Conservation (phyloP, 2,797 vertebrate species). For the Scolopax rusticola region DNA sequence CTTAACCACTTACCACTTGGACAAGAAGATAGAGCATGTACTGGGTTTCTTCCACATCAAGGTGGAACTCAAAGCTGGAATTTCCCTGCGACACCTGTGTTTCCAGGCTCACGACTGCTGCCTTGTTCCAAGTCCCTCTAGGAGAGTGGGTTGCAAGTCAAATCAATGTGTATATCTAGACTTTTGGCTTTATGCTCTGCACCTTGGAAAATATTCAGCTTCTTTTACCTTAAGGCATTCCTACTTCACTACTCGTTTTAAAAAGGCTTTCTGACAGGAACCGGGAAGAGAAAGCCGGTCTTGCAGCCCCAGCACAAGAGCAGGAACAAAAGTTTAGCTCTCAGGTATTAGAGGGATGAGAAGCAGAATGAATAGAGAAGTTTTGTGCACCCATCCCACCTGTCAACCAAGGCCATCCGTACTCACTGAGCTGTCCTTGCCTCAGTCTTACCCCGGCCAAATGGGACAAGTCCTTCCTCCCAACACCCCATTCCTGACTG, state of each 20-base stretch:
- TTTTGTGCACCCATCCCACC: background rate
- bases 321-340: background rate
- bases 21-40: accelerated
- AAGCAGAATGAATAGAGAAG: background rate
- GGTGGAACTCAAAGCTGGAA: background rate
- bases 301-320: background rate
- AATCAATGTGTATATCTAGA: background rate
- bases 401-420: background rate
- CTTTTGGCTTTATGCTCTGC: background rate
- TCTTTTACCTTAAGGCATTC: background rate
- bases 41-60: background rate
- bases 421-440: background rate
- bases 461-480: background rate
- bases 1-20: no score
- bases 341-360: background rate
- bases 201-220: background rate
- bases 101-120: background rate
- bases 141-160: background rate
- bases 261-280: background rate
- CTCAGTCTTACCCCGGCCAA: background rate
- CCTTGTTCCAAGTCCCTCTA: background rate
- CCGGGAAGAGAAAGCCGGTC: background rate
- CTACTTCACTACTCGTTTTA: background rate
- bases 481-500: background rate
- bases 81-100: background rate